Evolutionary conservation across 2,888 invertebrate species (phyloP), one percentile per base, ranked within the genome.

Genomic region (Bellardia pandia): DNA sequence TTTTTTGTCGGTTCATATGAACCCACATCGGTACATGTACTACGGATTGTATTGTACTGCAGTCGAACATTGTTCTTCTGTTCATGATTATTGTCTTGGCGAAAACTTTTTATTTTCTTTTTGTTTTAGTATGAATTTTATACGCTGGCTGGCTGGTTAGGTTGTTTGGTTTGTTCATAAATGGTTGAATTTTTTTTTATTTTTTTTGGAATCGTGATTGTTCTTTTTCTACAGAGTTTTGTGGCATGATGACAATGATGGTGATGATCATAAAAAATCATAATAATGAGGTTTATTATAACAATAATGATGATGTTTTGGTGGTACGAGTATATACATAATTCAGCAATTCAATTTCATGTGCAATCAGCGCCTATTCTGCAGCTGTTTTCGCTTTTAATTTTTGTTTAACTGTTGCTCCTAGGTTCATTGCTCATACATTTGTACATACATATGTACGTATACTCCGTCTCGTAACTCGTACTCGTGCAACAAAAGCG

Each of bases 381-480:
- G 86, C 82, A 82, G 86, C 83, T 83, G 75, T 79, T 82, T 83
- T 79, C 66, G 66, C 62, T 62, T 69, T 74, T 68, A 40, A 23
- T 66, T 30, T 53, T 8, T 45, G 75, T 72, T 23, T 48, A 9
- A 51, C 33, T 42, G 23, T 42, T 58, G 48, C 60, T 42, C 51
- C 45, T 77, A 3, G 13, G 56, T 79, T 72, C 48, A 40, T 72
- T 62, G 14, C 60, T 71, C 37, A 37, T 58, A 60, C 58, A 23
- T 23, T 23, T 23, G 23, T 56, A n/a, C n/a, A 33, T 7, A 4
- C 13, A 48, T 23, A 23, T 23, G 23, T 23, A 23, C 23, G 23
- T 23, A 23, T 23, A 13, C 48, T 4, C 48, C 37, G 11, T 48
- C 11, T 11, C 48, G n/a, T 53, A 6, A n/a, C n/a, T 60, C 76